These are phyloP conservation scores for Takifugu bimaculatus DNA, from an alignment of 2,113 vertebrate species.

Conservation along the genomic window DNA sequence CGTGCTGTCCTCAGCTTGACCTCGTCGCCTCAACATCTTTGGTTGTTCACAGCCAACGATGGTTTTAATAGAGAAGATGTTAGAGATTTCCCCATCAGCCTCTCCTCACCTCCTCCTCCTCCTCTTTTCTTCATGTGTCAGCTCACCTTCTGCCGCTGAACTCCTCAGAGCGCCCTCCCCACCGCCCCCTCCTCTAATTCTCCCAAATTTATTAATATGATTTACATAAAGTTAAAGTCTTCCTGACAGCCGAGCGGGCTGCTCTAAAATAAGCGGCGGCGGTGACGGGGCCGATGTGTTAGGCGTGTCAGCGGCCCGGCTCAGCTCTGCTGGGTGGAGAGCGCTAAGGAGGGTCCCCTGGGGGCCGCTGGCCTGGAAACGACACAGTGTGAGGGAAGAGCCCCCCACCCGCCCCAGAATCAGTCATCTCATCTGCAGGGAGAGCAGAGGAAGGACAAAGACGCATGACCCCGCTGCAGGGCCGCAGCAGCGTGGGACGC, in stretches of 20 bases:
- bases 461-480: conserved; percentile 44
- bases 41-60: no score
- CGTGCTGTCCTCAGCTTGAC: no score
- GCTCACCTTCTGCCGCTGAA: conserved; percentile 64
- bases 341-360: conserved; percentile 27
- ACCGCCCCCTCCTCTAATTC: conserved; percentile 9
- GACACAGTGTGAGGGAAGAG: conserved; percentile 78
- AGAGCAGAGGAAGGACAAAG: conserved; percentile 62
- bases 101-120: conserved; percentile 41
- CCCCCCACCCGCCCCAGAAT: conserved; percentile 59
- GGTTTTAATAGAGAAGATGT: no score
- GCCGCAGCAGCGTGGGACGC: conserved; percentile 25
- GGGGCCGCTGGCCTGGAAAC: conserved; percentile 69
- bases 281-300: conserved; percentile 76
- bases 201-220: conserved; percentile 78
- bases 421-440: conserved; percentile 70
- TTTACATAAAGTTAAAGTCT: conserved; percentile 78
- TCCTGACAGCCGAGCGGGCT: conserved; percentile 64
- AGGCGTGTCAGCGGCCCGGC: conserved; percentile 65
- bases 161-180: conserved; percentile 58
- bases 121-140: conserved; percentile 63
- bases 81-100: conserved; percentile 9
- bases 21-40: no score
- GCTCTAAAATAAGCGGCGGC: conserved; percentile 76
- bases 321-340: conserved; percentile 39